Conservation (phyloP, 2,888 invertebrate genomes). For the Platerodrilus igneus region DNA sequence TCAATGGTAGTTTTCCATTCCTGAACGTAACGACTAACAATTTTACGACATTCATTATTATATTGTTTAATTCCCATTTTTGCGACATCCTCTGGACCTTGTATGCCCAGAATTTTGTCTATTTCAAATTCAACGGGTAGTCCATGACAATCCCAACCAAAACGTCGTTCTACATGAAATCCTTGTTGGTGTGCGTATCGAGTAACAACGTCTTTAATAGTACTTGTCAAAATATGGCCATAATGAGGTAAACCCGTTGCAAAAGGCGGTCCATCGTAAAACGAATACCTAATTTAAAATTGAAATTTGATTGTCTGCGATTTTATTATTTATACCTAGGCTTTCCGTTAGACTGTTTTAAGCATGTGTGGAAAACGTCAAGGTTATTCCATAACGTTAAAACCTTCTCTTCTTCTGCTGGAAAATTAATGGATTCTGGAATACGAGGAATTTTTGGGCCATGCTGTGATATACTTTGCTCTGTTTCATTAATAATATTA, state of each 20-base stretch:
- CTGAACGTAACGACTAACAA: slow-evolving; percentile 90
- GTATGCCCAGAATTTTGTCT: slow-evolving; percentile 84
- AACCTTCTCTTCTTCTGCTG: slow-evolving; percentile 80
- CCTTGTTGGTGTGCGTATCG: slow-evolving; percentile 95
- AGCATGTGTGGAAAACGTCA: slow-evolving; percentile 83
- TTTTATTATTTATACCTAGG: slow-evolving; percentile 58
- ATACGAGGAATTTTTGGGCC: slow-evolving; percentile 55
- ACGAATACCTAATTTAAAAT: slow-evolving; percentile 65
- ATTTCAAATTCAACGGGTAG: slow-evolving; percentile 94
- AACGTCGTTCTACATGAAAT: slow-evolving; percentile 84
- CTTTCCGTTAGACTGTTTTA: slow-evolving; percentile 85
- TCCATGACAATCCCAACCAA: slow-evolving; percentile 99
- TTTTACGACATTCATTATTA: slow-evolving; percentile 93
- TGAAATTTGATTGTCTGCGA: neutral
- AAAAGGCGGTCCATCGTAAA: slow-evolving; percentile 99
- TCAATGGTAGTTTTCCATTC: slow-evolving; percentile 89
- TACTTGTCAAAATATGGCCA: slow-evolving; percentile 96
- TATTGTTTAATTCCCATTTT: slow-evolving; percentile 96
- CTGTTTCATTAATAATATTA: too few species aligned
- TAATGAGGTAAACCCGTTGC: slow-evolving; percentile 99
- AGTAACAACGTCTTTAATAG: slow-evolving; percentile 97
- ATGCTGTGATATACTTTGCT: too few species aligned
- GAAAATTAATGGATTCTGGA: slow-evolving; percentile 83
- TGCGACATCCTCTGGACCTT: slow-evolving; percentile 92
- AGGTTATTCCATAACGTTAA: slow-evolving; percentile 81